Conservation (phyloP, 2,113 vertebrate genomes). For the Plecturocebus donacophilus region DNA sequence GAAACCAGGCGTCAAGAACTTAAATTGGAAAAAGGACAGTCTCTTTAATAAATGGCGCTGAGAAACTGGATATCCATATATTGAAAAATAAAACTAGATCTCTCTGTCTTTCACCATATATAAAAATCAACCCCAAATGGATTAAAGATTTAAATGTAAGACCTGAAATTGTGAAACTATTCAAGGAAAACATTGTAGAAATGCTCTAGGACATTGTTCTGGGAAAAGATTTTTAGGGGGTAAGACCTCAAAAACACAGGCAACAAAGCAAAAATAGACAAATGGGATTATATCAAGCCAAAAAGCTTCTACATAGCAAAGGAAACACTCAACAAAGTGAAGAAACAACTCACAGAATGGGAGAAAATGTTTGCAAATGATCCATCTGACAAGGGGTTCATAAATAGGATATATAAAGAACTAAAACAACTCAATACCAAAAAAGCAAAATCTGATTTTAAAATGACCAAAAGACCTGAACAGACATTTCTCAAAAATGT, state of each 20-base stretch:
- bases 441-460: neutral
- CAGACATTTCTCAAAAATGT: neutral
- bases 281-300: neutral
- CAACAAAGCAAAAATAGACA: neutral
- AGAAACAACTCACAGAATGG: neutral
- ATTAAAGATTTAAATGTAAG: no score
- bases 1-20: neutral
- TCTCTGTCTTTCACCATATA: no score
- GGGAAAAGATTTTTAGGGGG: neutral
- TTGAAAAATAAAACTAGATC: no score
- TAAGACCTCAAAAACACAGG: neutral
- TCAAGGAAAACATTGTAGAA: neutral
- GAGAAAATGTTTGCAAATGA: no score
- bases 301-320: neutral
- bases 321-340: neutral
- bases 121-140: no score
- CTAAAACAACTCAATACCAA: neutral
- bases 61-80: neutral
- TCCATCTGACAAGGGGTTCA: no score
- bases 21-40: neutral
- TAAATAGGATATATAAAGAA: neutral
- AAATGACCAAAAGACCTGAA: neutral
- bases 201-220: no score
- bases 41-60: neutral
- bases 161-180: no score